A percentile compares a stretch with the other conserved stretches of the same genome.
Conservation (phyloP, 2,113 vertebrate genomes). For the Aldabrachelys gigantea region DNA sequence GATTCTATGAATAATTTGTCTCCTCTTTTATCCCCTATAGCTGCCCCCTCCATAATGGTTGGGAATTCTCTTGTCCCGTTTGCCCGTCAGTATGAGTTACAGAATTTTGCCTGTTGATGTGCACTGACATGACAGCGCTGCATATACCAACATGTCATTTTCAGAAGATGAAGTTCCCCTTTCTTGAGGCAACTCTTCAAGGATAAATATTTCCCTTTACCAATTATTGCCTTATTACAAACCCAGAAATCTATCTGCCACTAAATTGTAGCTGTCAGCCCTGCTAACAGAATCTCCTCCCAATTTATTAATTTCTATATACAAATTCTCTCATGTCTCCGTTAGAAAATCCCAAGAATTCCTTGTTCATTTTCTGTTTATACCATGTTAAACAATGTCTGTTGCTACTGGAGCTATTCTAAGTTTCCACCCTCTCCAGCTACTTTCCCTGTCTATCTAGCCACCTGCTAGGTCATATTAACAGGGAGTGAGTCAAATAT, state of each 20-base stretch:
- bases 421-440: not conserved
- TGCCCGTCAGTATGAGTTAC: not conserved
- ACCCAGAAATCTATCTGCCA: conserved; percentile 14
- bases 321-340: not conserved
- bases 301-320: not conserved
- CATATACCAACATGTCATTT: not conserved
- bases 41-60: accelerated
- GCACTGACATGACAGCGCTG: accelerated
- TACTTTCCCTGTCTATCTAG: not conserved
- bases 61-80: accelerated
- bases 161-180: not conserved
- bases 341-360: not conserved
- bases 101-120: not conserved
- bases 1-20: not conserved
- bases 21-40: not conserved
- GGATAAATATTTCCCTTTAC: conserved; percentile 7
- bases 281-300: not conserved
- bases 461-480: not conserved
- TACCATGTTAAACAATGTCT: not conserved
- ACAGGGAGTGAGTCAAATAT: not conserved
- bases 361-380: not conserved
- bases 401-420: not conserved
- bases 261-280: not conserved
- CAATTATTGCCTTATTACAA: conserved; percentile 23
- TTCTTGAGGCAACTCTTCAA: not conserved